Percentiles rank a stretch among this genome's conserved stretches.
phyloP scores from a whole-genome alignment of 2,888 invertebrate species.

The Philhelius pedissequus region DNA sequence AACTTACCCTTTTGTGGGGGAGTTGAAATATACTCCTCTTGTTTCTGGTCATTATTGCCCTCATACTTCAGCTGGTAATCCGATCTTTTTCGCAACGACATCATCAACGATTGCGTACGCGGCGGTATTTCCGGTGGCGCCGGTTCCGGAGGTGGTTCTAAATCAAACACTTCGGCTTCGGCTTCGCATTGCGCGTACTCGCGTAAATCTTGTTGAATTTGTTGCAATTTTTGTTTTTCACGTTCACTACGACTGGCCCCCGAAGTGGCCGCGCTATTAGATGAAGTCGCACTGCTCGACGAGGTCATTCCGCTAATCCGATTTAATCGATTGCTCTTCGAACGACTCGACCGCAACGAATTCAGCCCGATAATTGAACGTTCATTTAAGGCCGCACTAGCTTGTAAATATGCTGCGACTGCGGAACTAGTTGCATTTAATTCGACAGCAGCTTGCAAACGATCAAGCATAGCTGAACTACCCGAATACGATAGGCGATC shows the following conservation, averaged over 20 bases:
- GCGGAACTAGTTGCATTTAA: conserved; percentile 59
- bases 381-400: conserved; percentile 64
- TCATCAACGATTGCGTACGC: conserved; percentile 88
- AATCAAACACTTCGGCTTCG: conserved; percentile 70
- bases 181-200: conserved; percentile 75
- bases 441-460: conserved; percentile 70
- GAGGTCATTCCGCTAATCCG: conserved; percentile 81
- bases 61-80: conserved; percentile 79
- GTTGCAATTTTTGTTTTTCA: conserved; percentile 72
- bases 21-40: conserved; percentile 79
- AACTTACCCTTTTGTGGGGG: conserved; percentile 74
- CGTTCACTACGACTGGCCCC: conserved; percentile 72
- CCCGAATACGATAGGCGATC: conserved; percentile 73
- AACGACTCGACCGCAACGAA: conserved; percentile 76
- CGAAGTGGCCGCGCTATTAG: conserved; percentile 72
- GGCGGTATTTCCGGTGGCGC: conserved; percentile 92
- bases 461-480: conserved; percentile 73
- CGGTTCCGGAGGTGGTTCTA: conserved; percentile 90
- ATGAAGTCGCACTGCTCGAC: conserved; percentile 81
- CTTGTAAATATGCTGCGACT: conserved; percentile 58
- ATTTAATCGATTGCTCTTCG: conserved; percentile 72
- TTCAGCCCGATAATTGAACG: conserved; percentile 75
- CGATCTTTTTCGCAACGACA: conserved; percentile 78
- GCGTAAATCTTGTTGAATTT: conserved; percentile 72
- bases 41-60: conserved; percentile 76